These are phyloP conservation scores for Aldabrachelys gigantea DNA, from an alignment of 2,113 vertebrate genomes.

Conservation along the genomic window DNA sequence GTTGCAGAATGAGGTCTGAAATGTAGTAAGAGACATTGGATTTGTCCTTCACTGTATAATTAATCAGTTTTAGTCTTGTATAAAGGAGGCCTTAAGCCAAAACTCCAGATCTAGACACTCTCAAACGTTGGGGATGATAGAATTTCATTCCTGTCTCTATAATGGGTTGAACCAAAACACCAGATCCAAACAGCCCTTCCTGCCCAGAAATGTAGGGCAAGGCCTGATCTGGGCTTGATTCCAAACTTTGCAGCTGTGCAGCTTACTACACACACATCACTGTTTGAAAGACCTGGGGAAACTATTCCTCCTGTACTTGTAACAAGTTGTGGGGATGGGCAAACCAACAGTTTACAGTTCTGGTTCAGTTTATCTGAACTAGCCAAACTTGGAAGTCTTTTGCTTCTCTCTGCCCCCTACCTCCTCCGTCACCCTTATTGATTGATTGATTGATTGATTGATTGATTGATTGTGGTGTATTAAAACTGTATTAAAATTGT, in stretches of 20 bases:
- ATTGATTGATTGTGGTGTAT: neutral
- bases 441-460: too few species aligned
- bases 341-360: neutral
- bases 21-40: neutral
- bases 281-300: neutral
- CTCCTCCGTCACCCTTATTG: neutral
- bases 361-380: neutral
- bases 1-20: neutral
- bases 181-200: neutral
- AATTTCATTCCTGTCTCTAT: neutral
- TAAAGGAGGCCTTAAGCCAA: neutral
- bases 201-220: neutral
- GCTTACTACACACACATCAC: neutral
- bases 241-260: neutral
- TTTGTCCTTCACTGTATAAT: neutral
- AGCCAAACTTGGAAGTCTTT: neutral
- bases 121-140: neutral
- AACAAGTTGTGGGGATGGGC: neutral
- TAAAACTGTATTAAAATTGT: neutral
- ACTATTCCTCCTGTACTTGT: neutral
- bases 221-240: too few species aligned
- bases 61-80: neutral
- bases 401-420: neutral
- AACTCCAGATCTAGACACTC: accelerated
- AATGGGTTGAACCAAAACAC: neutral